Evolutionary conservation across 2,113 vertebrate genomes (phyloP).

Genomic region (Psilopsiagon aurifrons): DNA sequence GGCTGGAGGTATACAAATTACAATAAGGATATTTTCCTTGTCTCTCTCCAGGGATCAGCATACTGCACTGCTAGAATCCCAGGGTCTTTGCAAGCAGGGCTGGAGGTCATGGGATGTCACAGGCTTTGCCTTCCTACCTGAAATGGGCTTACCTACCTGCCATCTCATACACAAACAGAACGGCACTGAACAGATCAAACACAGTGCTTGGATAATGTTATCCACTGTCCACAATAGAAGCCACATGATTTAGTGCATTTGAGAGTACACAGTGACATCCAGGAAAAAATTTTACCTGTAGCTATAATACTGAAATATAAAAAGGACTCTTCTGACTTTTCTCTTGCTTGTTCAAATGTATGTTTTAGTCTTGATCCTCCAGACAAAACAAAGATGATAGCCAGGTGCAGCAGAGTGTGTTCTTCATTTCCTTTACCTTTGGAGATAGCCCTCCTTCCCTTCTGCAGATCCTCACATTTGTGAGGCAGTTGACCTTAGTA

Average conservation of each 20-base stretch:
- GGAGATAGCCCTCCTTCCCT: not conserved
- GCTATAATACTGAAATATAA: not conserved
- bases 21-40: not conserved
- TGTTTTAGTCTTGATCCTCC: not conserved
- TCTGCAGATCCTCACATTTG: rapidly evolving
- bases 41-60: not conserved
- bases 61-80: not conserved
- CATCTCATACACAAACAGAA: rapidly evolving
- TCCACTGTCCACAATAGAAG: not conserved
- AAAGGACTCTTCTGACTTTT: not conserved
- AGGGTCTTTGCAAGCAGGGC: rapidly evolving
- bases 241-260: not conserved
- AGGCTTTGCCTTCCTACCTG: not conserved
- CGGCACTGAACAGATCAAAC: rapidly evolving
- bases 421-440: not conserved
- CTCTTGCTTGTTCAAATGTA: not conserved
- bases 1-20: not conserved
- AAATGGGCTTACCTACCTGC: not conserved
- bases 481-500: rapidly evolving
- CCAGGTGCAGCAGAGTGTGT: not conserved
- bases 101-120: not conserved
- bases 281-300: not conserved
- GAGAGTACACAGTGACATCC: not conserved
- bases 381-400: not conserved
- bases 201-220: not conserved